Base-by-base conservation (phyloP, 2,113 vertebrate genomes). In the Pandion haliaetus region DNA sequence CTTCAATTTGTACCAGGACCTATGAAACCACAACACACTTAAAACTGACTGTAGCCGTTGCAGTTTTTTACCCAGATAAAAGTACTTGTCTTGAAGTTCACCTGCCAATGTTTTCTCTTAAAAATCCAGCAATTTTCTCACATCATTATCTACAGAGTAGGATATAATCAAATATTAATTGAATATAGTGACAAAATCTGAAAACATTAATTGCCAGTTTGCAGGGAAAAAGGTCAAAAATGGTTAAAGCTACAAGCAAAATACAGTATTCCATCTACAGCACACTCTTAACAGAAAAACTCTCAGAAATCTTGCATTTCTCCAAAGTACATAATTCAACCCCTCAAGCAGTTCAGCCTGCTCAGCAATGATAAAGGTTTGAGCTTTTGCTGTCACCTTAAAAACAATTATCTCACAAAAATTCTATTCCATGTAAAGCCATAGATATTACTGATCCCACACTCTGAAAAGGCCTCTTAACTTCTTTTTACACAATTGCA, bases 261-360 rank as follows among this genome's bases (percentile, higher is more conserved):
- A 59, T 5, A 23, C 12, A 23, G 38, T 11, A 34, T 18, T 80
- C 26, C 23, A 83, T 8, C 42, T 19, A 6, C 7, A 79, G 36
- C 77, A 57, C 12, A 14, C 8, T 50, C 66, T 25, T n/a, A 52
- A 40, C 52, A 59, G 23, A 70, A 13, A 36, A 59, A 34, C 24
- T 32, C 70, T 32, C 31, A 31, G 62, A 59, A 91, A 85, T 83
- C 62, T 63, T 82, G 29, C 61, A 93, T 83, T 93, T 82, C 80
- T 94, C 59, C 69, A 32, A 82, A 95, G 70, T 20, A 26, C 38
- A 59, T 4, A 0, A 79, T 63, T 86, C 73, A 32, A 65, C 42
- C 83, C 87, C 91, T 94, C 17, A 31, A 97, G 90, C 79, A 52
- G 69, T 88, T 93, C 83, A 91, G 57, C 86, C 87, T 97, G 87